These are phyloP conservation scores for Bostrychus sinensis DNA, from an alignment of 2,113 vertebrate species.

Conservation along the genomic window DNA sequence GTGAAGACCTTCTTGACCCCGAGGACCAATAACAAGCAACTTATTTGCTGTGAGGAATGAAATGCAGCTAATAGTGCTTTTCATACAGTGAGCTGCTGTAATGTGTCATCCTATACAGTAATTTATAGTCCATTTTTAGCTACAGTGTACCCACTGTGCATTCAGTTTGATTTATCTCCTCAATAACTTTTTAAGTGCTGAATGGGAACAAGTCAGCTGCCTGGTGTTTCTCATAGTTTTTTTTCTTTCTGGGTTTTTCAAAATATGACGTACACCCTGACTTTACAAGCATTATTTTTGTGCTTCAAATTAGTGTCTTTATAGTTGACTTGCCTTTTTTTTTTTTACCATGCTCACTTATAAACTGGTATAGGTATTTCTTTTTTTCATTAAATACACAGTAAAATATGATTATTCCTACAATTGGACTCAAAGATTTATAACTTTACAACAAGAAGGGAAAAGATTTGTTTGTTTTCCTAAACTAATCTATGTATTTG, in stretches of 20 bases:
- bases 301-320: too few species aligned
- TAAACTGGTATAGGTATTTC: too few species aligned
- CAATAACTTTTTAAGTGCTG: neutral
- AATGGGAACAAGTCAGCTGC: too few species aligned
- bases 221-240: neutral
- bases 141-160: neutral
- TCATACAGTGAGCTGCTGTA: neutral
- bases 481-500: constrained; percentile 8
- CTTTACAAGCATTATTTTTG: neutral
- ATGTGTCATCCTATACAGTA: neutral
- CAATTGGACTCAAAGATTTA: too few species aligned
- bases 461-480: neutral
- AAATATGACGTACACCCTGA: too few species aligned
- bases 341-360: too few species aligned
- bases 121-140: neutral
- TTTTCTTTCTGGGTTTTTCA: neutral
- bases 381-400: too few species aligned
- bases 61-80: neutral
- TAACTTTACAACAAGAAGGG: neutral
- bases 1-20: neutral
- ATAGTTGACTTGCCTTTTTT: too few species aligned
- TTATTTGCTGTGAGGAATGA: neutral
- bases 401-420: too few species aligned
- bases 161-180: neutral
- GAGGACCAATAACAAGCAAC: neutral